These are phyloP conservation scores for Phyllostomus hastatus DNA, from an alignment of 2,113 vertebrate species.

Conservation along the genomic window DNA sequence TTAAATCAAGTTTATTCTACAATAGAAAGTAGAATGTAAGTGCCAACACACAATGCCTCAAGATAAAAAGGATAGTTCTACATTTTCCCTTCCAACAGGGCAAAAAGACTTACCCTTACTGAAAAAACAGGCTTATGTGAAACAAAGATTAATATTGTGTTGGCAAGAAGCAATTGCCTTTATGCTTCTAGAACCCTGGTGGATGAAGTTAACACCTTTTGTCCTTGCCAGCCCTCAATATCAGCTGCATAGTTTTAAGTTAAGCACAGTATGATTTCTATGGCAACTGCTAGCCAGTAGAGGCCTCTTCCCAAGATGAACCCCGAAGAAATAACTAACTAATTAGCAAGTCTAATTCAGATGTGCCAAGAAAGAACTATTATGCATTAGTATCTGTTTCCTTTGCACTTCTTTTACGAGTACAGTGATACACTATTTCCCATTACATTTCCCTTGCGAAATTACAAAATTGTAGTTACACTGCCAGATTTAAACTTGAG, in stretches of 20 bases:
- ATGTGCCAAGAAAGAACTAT: constrained; percentile 12
- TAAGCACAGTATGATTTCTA: not conserved
- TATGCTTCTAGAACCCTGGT: not conserved
- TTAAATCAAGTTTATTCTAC: not conserved
- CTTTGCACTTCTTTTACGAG: not conserved
- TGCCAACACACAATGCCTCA: not conserved
- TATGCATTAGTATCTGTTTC: not conserved
- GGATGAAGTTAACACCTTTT: not conserved
- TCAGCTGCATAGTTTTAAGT: not conserved
- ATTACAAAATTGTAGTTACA: constrained; percentile 14
- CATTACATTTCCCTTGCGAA: not conserved
- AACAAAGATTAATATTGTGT: not conserved
- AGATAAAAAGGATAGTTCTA: not conserved
- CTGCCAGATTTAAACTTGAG: constrained; percentile 34
- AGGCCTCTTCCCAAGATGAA: not conserved
- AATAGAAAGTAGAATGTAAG: not conserved
- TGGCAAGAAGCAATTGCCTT: not conserved
- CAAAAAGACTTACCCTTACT: not conserved
- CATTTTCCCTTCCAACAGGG: not conserved
- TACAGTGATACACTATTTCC: not conserved
- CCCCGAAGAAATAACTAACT: constrained; percentile 15
- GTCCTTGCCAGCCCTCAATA: not conserved
- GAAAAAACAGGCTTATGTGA: not conserved
- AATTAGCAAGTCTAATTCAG: not conserved
- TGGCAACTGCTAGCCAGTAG: not conserved